Base-by-base conservation (phyloP, 2,888 invertebrate species). In the Drosophila picticornis region DNA sequence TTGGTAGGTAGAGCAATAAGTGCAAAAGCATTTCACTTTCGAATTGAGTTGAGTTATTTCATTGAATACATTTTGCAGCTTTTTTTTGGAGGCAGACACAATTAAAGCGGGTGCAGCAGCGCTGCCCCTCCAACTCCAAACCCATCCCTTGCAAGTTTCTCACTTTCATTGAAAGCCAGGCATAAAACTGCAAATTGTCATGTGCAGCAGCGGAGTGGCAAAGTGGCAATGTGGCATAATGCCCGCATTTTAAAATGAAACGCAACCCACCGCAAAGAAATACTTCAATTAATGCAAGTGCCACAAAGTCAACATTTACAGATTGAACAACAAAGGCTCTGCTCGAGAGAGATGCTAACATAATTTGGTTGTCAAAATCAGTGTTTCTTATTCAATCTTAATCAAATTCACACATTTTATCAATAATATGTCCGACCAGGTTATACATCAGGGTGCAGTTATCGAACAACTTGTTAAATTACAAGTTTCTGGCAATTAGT, bases 21-120 rank as follows among this genome's bases (percentile, higher is more conserved):
- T 74, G 74, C 82, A 77, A 69, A 79, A 79, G 71, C 70, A 83
- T 80, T 80, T 83, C 76, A 79, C 80, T 83, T 80, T 83, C 56
- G 57, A 65, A 62, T 50, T 60, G 73, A 46, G 74, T 63, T 38
- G 38, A 36, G 19, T 27, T 19, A 38, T 60, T 60, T 63, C 36
- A 56, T 43, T 48, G 55, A 25, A 27, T 43, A 22, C 43, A 11
- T 13, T 11, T 25, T 25, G 46, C 25, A 46, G 4, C 31, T 40
- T 32, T 34, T 19, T 40, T 22, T 31, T 31, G 29, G n/a, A 50
- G 57, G 22, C 68, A 73, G 66, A 59, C 80, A 74, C 83, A 79
- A 79, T 79, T 82, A 74, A 64, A 27, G 62, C 40, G 38, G 50
- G 22, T 36, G 22, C 25, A 46, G 51, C 56, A 55, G 2, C 6